Evolutionary conservation across 2,797 vertebrate species (phyloP), one percentile per base, ranked within the genome.

Genomic region (Pangasius mekongensis): DNA sequence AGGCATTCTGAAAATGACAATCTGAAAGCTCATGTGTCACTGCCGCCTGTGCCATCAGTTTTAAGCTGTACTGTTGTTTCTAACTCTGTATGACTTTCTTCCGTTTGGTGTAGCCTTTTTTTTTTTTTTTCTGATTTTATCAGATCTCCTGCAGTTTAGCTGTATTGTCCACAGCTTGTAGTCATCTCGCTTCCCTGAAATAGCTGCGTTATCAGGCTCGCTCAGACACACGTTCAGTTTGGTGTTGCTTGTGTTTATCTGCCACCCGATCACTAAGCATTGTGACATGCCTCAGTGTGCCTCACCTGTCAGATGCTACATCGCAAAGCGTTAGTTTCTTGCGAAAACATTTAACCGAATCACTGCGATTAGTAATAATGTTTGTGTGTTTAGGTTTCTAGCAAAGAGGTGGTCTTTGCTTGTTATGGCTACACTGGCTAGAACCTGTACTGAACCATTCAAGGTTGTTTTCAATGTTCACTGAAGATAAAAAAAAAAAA

Each of bases 51-150:
- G 58, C 58, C 58, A n/a, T n/a, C 5, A 16, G 24, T 62, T 82
- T 62, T n/a, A 83, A 27, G 36, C 27, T 8, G 80, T 27, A 27
- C 24, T 27, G 0, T 80, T 22, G 52, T 64, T 24, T 83, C 43
- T 6, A 60, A 62, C 6, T 82, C 36, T 5, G 22, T 62, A 8
- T 0, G 52, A 81, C 54, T n/a, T 36, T 81, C 30, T 81, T 83
- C 24, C 0, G 58, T 47, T 62, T 43, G 80, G 58, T 64, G 24
- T 83, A 47, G 36, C 22, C 22, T n/a, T 39, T 67, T 83, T 84
- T 66, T 84, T 84, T 84, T 66, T 84, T 84, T 84, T 66, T n/a
- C n/a, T n/a, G n/a, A n/a, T 84, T 66, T 83, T 83, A 33, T 83
- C 62, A 69, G 82, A 27, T 69, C n/a, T 54, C 5, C n/a, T 22